Base-by-base conservation (phyloP, 2,888 invertebrate species). In the Gymnocheta viridis region DNA sequence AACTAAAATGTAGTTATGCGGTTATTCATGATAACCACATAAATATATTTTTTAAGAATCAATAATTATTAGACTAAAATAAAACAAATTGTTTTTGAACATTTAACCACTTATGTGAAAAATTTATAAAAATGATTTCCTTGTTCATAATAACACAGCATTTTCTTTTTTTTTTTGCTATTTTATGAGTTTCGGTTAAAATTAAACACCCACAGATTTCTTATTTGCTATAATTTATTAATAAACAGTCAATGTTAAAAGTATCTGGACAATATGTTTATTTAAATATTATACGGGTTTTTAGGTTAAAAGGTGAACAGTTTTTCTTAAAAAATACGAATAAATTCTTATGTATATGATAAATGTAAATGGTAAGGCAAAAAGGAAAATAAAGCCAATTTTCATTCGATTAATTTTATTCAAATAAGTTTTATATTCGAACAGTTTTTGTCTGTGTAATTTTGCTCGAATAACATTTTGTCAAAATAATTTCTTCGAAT, bases 191-290 rank as follows among this genome's bases (percentile, higher is more conserved):
- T 58, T 58, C 19, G 27, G 17, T 35, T 17, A 19, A 58, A 10
- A 58, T 58, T n/a, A 19, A 58, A 58, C 58, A 58, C 58, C 58
- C 32, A 58, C 58, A 10, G 32, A 29, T 35, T 19, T n/a, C 27
- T 14, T 4, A 54, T 54, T 27, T n/a, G 4, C 9, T 27, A 14
- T n/a, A 24, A 51, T 51, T 22, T 27, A 22, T 54, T 54, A 24
- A 4, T 4, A 58, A 19, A 7, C 12, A 58, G 35, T 12, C 32
- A 29, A n/a, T 19, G 35, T 1, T 19, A 32, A 58, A 58, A 58
- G 10, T 27, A 35, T 6, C 4, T 54, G 54, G 54, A n/a, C 27
- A 54, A 54, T 54, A 27, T 54, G 14, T 27, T 54, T 27, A 54
- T 27, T 54, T 27, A 54, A 49, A 49, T 6, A 49, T 17, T 22